These are phyloP conservation scores for Isotomurus palustris DNA, from an alignment of 2,888 invertebrate species.

Conservation along the genomic window DNA sequence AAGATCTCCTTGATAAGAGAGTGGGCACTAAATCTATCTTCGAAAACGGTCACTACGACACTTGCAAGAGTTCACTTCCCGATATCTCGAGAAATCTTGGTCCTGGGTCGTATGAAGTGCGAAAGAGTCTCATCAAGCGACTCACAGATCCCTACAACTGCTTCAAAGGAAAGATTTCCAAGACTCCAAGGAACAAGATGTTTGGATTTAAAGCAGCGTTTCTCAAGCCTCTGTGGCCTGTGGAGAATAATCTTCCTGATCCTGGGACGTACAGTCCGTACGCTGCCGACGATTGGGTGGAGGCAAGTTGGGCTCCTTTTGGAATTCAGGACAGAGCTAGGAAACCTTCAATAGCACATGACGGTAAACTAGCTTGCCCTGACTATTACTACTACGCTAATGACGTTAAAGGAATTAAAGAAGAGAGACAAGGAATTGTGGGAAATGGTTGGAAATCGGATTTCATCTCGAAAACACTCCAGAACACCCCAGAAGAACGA, in stretches of 20 bases:
- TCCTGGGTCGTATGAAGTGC: constrained; percentile 22
- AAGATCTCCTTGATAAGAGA: constrained; percentile 17
- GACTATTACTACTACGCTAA: constrained; percentile 21
- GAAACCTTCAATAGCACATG: neutral
- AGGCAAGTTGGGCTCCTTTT: constrained; percentile 14
- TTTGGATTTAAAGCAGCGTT: constrained; percentile 28
- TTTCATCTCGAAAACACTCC: constrained; percentile 16
- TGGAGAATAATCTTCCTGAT: constrained; percentile 7
- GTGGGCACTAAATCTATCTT: no score
- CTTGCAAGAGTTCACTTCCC: constrained; percentile 3
- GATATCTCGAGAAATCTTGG: constrained; percentile 15
- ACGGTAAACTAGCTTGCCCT: constrained; percentile 8
- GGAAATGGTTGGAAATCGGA: constrained; percentile 5
- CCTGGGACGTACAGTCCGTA: constrained; percentile 12
- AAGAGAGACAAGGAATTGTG: neutral
- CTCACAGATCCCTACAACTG: constrained; percentile 19
- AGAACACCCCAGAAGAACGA: constrained; percentile 9
- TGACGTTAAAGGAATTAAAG: neutral
- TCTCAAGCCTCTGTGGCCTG: constrained; percentile 27
- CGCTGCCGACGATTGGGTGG: constrained; percentile 10
- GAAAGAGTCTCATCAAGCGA: constrained; percentile 11
- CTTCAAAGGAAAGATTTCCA: constrained; percentile 21
- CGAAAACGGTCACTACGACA: constrained; percentile 22
- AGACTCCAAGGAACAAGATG: constrained; percentile 15
- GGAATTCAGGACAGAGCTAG: constrained; percentile 7